Conservation (phyloP, 1,140 invertebrate genomes). For the Trichonephila clavipes region DNA sequence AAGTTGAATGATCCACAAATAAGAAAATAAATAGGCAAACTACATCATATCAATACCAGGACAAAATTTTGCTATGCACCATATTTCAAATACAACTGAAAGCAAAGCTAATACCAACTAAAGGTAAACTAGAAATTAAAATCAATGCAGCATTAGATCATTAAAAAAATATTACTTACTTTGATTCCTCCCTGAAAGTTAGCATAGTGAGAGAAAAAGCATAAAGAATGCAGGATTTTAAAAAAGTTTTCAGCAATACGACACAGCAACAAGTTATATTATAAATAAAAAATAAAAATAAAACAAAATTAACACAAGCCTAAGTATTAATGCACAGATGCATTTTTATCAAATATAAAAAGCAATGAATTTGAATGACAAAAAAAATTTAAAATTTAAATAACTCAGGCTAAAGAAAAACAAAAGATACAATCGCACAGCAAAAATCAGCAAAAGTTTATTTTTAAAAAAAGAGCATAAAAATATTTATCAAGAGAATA, state of each 20-base stretch:
- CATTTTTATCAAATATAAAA: not conserved
- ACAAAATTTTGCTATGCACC: not conserved
- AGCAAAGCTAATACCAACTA: not conserved
- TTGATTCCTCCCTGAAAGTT: constrained; percentile 80
- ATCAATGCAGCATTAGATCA: constrained; percentile 5
- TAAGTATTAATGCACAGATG: constrained; percentile 14
- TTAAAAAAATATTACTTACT: constrained; percentile 79
- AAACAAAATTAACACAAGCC: not conserved
- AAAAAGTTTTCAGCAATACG: constrained; percentile 58
- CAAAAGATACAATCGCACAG: not conserved
- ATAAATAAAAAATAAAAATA: not conserved
- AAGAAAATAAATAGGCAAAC: not conserved
- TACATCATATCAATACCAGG: not conserved
- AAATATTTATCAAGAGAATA: not conserved
- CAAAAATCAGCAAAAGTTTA: not conserved
- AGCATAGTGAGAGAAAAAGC: constrained; percentile 69
- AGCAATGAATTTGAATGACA: not conserved
- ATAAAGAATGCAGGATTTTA: constrained; percentile 62
- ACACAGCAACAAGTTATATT: constrained; percentile 42
- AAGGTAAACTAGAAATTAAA: not conserved
- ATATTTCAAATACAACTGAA: not conserved
- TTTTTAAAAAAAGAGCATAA: not conserved
- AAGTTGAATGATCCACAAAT: not conserved
- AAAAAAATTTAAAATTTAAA: not conserved
- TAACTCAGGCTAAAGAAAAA: not conserved